Base-by-base conservation (phyloP, 1,140 invertebrate genomes). In the Drosophila tropicalis region DNA sequence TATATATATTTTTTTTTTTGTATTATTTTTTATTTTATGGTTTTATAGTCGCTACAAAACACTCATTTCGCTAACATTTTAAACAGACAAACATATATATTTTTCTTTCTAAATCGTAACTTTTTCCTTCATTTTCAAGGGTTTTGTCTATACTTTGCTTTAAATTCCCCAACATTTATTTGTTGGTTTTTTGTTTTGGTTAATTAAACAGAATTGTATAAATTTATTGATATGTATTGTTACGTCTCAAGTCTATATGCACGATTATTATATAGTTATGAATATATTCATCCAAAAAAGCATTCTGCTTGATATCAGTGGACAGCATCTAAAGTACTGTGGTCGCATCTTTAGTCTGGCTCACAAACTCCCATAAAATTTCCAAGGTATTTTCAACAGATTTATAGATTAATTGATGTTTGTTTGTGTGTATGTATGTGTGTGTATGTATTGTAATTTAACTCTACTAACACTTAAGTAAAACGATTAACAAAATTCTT, bases 171-270 rank as follows among this genome's bases (percentile, higher is more conserved):
- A 25, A 25, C 22, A 25, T 25, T 25, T 19, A 32, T 47, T 4
- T 9, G 13, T 76, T 68, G 19, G 36, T 55, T 41, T 55, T 19
- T 54, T 40, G 62, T 3, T 66, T 15, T 55, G 19, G 29, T 47
- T 36, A 62, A 34, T 41, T 19, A 10, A 17, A 68, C 61, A 64
- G 29, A 63, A 22, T 60, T 71, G 41, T 84, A 76, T 89, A 89
- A 86, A 79, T 75, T 82, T 89, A 89, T 81, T 91, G 90, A 91
- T 91, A 91, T 91, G 85, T 87, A 90, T 91, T 85, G 79, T 81
- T 81, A 90, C 84, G 56, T 78, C 62, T 89, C 84, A 89, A 89
- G 84, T 89, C 84, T 89, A 87, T 82, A 73, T 67, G 80, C 79
- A 70, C 51, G 32, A 57, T 72, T 70, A 19, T 32, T 71, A 67